Conservation (phyloP, 2,113 vertebrate genomes). For the Gopherus flavomarginatus region DNA sequence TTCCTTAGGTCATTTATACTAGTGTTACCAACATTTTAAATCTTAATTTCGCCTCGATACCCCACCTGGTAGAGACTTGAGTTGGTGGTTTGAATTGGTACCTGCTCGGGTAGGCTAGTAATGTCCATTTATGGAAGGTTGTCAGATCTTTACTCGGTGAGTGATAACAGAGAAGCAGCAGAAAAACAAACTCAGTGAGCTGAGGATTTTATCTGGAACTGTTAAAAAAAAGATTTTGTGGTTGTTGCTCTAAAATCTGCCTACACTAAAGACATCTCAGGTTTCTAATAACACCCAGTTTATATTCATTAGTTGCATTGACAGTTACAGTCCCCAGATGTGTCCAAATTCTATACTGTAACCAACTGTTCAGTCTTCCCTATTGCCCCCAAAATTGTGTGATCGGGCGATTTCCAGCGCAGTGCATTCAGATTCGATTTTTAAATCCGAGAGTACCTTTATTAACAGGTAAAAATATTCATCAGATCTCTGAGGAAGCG, state of each 20-base stretch:
- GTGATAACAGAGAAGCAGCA: not conserved
- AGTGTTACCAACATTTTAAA: not conserved
- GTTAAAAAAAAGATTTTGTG: not conserved
- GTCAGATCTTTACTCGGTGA: not conserved
- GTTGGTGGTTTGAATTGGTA: not conserved
- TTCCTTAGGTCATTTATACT: not conserved
- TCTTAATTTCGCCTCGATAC: not conserved
- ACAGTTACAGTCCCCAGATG: not conserved
- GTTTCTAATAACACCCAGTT: not conserved
- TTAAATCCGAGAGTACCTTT: not conserved
- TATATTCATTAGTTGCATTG: not conserved
- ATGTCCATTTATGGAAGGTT: not conserved
- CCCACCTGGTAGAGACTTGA: not conserved
- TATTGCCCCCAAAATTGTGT: constrained; percentile 4
- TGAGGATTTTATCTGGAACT: not conserved
- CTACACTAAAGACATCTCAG: not conserved
- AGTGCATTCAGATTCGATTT: not conserved
- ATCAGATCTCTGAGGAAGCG: constrained; percentile 29
- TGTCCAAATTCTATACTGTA: not conserved
- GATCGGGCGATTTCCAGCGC: constrained; percentile 28
- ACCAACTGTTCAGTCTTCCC: constrained; percentile 12
- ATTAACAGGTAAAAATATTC: not conserved
- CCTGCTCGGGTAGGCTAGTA: not conserved
- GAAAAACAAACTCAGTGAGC: constrained; percentile 24
- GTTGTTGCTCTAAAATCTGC: not conserved